Base-by-base conservation (phyloP, 2,888 invertebrate genomes). In the Peribatodes rhomboidaria region DNA sequence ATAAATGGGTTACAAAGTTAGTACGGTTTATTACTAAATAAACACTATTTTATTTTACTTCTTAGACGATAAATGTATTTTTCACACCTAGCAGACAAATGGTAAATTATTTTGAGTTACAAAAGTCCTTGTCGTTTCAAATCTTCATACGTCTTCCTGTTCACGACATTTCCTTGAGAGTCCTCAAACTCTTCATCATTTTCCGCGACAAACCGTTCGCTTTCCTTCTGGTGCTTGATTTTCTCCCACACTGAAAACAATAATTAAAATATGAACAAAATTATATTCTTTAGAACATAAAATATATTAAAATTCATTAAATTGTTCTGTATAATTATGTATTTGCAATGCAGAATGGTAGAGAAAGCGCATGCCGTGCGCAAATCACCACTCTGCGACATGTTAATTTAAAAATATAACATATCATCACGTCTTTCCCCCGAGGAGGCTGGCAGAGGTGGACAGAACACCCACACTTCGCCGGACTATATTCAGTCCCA, bases 171-270 rank as follows among this genome's bases (percentile, higher is more conserved):
- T 13, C 99, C 99, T 76, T 96, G 95, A 0, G 99, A 98, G 94
- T 99, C 99, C 92, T 99, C 99, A 90, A 97, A 99, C 83, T 99
- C 99, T 89, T 99, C 99, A 89, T 99, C 98, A 75, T 97, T 97
- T 85, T 99, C 99, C 0, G 99, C 98, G 75, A 98, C 98, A 97
- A 98, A 99, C 69, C 99, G 95, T 89, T 99, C 99, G 52, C 96
- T 96, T 82, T 99, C 98, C 83, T 99, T 99, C 81, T 98, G 98
- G 9, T 96, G 95, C 86, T 99, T 99, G 14, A 99, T 94, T 90
- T 99, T 99, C 82, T 99, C 98, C 99, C 99, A 99, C 69, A 99
- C 97, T 97, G 86, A 69, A 94, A 94, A 64, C 76, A 71, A 74
- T 72, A 72, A 54, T 20, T 13, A 46, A 37, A 35, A 35, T 49